Evolutionary conservation across 2,797 vertebrate genomes (phyloP), one percentile per base, ranked within the genome.

Genomic region (Dallia pectoralis): DNA sequence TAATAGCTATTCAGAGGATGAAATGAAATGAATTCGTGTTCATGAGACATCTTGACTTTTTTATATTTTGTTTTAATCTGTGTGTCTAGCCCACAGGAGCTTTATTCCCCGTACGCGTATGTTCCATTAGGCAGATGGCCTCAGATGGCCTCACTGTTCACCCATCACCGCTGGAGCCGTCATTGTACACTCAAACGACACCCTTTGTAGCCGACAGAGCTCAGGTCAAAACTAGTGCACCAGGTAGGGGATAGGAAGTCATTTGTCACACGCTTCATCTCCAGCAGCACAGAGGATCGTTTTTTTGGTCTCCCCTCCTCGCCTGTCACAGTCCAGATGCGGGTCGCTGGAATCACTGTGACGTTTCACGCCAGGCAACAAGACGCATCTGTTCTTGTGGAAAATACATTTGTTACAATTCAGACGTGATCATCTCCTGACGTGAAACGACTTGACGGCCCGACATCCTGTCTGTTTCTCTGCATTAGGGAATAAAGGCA

Each of bases 51-150:
- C 49, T 51, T 15, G 14, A 16, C n/a, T 51, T 51, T 51, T 51
- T 12, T 18, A 11, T 75, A 56, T 40, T 18, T 70, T n/a, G n/a
- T 71, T 82, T 67, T 53, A 77, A 86, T 80, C 72, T n/a, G 4
- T 72, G 71, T 80, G 75, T 85, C 76, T 67, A 76, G 67, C 27
- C 40, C 32, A 67, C 74, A 65, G 75, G 72, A 62, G 73, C 73
- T 79, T 86, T 77, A 74, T 77, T 77, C 77, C 66, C 71, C 49
- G 56, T 69, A 81, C 72, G 67, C 29, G 67, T 83, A 73, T 72
- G 53, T 76, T 69, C 85, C 75, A 84, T 89, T 83, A 87, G 83
- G 67, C 79, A 87, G 88, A 88, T 80, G 81, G 80, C 61, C 61
- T 49, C 77, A 73, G 87, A 87, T 82, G 74, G 65, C 15, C 75